Base-by-base conservation (phyloP, 2,113 vertebrate genomes). In the Tachysurus fulvidraco region DNA sequence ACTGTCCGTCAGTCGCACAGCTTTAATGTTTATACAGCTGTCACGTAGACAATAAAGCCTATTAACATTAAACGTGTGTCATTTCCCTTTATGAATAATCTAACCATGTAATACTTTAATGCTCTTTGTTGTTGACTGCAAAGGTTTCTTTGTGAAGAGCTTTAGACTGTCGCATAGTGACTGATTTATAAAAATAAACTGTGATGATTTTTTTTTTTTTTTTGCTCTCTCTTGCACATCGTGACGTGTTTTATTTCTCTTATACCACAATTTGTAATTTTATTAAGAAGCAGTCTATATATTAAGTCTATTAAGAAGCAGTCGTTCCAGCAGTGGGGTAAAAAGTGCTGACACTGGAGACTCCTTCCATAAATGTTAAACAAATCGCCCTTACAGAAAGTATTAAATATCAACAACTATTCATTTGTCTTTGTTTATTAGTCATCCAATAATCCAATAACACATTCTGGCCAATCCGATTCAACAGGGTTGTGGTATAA, bases 61-160 rank as follows among this genome's bases (percentile, higher is more conserved):
- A 78, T 78, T 78, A 30, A 54, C 55, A 78, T 30, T 78, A 4
- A 11, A 55, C n/a, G 17, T 3, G n/a, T 30, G 52, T 19, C 52
- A 78, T 78, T 55, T 78, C 50, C 23, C n/a, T 78, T 78, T 30
- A 50, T 16, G 76, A 55, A 55, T 55, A 54, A 78, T 55, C 50
- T 55, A 14, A 30, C n/a, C 50, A 8, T 78, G 13, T 55, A 55
- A 78, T 78, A 2, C 76, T 54, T 78, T 55, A 78, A 55, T 78
- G 14, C 76, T 55, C 8, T 77, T 1, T 36, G 36, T 54, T 54
- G 1, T 76, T 76, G 50, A 76, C 44, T 50, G 44, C 44, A 36
- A 36, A 36, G 36, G 50, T 77, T 13, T 10, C 14, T 74, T 46
- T 10, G 16, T 46, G 36, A 74, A 16, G 14, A 76, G 71, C 21